Base-by-base conservation (phyloP, 2,113 vertebrate species). In the Xiphias gladius region DNA sequence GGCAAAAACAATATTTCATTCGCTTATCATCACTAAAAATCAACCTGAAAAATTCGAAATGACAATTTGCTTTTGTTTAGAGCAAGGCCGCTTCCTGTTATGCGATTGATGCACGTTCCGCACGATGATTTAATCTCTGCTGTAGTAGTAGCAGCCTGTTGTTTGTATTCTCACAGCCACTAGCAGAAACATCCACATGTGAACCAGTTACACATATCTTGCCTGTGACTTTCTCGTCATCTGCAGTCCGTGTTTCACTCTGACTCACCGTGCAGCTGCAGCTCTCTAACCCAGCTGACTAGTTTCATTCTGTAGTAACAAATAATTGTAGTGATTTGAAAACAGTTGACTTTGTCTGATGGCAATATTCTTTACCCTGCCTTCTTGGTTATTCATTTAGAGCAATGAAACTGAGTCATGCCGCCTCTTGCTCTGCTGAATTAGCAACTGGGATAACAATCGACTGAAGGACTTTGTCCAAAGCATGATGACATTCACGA, bases 331-430 rank as follows among this genome's bases (percentile, higher is more conserved):
- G 26, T 76, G 1, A 75, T 84, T 74, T 69, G 14, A 74, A 70
- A 87, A 63, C 58, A 69, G 73, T 77, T 69, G 48, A 69, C 73
- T 68, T 57, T 19, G 43, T 67, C 41, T 50, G 61, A 66, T 54
- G 54, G 54, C n/a, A 30, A 58, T 80, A 50, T 59, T 73, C 30
- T 57, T 32, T 48, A 67, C 20, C 11, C 35, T 55, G 52, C n/a
- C 12, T 32, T 69, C 41, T 43, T 46, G 22, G 32, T 77, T 30
- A 64, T 78, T 69, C n/a, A 82, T 69, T 69, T n/a, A 32, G 35
- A 80, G 48, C 71, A 70, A 70, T 79, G 46, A 43, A 73, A 43
- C 7, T 19, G 37, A 63, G 4, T 24, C 5, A 26, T 6, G 41
- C 32, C 54, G 46, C 39, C n/a, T 68, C 5, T 32, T 41, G 43